Evolutionary conservation across 2,888 invertebrate species (phyloP).

Genomic region (Dermolepida albohirtum): DNA sequence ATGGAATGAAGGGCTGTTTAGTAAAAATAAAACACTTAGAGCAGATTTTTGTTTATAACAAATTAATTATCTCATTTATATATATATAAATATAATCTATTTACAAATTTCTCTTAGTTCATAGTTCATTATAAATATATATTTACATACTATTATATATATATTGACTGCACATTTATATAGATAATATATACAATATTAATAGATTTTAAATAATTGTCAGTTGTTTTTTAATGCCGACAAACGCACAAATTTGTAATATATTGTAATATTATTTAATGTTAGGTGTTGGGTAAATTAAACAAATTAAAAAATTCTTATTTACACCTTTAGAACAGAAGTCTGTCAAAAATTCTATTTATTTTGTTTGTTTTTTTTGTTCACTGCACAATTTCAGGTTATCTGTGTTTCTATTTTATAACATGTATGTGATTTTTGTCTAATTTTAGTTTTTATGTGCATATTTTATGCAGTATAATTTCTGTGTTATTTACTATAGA

Average conservation of each 20-base stretch:
- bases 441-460: conserved; percentile 31
- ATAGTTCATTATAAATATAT: conserved; percentile 42
- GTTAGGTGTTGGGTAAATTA: conserved; percentile 47
- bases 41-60: conserved; percentile 57
- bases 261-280: conserved; percentile 48
- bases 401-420: conserved; percentile 29
- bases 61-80: conserved; percentile 49
- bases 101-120: conserved; percentile 44
- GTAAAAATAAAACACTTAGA: conserved; percentile 25
- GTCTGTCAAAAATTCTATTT: conserved; percentile 38
- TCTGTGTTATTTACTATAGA: background rate
- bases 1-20: conserved; percentile 25
- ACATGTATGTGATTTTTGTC: conserved; percentile 32
- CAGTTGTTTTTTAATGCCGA: conserved; percentile 41
- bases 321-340: conserved; percentile 15
- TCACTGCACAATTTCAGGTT: conserved; percentile 28
- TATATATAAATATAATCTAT: conserved; percentile 44
- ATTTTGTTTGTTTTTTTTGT: conserved; percentile 36
- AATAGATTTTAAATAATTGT: conserved; percentile 42
- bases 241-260: conserved; percentile 45
- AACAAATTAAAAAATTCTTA: conserved; percentile 18
- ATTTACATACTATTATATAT: conserved; percentile 44
- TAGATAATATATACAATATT: conserved; percentile 56
- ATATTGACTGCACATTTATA: conserved; percentile 63
- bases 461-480: conserved; percentile 33